Evolutionary conservation across 53 echinoderm and acorn worm species (phyloP), one percentile per base, ranked within the genome.

Genomic region (Stichopus horrens): DNA sequence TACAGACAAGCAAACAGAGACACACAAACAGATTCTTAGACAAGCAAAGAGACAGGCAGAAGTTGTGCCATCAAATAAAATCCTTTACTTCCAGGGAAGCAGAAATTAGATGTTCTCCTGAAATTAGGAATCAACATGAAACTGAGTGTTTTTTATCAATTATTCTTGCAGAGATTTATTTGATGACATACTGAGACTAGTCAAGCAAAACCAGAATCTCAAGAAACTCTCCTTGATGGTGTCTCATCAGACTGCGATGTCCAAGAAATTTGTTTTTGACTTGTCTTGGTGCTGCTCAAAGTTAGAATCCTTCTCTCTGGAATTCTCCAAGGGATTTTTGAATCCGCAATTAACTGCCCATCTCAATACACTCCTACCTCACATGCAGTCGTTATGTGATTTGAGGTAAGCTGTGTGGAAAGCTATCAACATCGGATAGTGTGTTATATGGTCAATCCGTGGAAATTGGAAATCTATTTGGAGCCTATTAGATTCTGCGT

Each of bases 281-380:
- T 79, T 79, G 55, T 55, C 79, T 16, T 63, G 63, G 63, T 63
- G 63, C 63, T 63, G 63, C 63, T 63, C 63, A 6, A 63, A 63
- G 63, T 16, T 63, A 16, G 16, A 13, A 63, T 10, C 63, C 10
- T 63, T 63, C 16, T 63, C 63, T 16, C 16, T 63, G 63, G 63
- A 63, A 63, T 63, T 63, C 16, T 63, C 63, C 10, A 63, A 63
- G 16, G 63, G 63, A 13, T 63, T 63, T 16, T 63, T 7, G 63
- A 63, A 63, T 7, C 63, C 63, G 63, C 63, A 63, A 9, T 16
- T 63, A 10, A 63, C 63, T 9, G 63, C 63, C 8, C 63, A 63
- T 71, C 71, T 71, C 71, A 71, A 71, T 16, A 71, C 18, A 7
- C n/a, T 13, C 71, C 16, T 63, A 16, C 63, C 63, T 5, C 63